Evolutionary conservation across 2,888 invertebrate species (phyloP), one percentile per base, ranked within the genome.

Genomic region (Chorisops tibialis): DNA sequence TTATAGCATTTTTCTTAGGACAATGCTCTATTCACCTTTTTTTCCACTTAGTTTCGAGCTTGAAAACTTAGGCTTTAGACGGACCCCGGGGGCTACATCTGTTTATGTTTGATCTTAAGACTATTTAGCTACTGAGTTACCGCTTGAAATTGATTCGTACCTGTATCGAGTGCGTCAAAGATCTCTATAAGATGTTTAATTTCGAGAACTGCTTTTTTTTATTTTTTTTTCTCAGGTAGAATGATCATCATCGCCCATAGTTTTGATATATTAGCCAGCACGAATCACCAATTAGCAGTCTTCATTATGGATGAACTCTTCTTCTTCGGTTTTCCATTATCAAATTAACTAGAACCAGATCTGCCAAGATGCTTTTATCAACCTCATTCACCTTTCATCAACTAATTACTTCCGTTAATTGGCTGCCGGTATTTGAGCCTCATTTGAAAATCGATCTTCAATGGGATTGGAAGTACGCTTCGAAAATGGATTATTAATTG

Each of bases 321-420:
- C n/a, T n/a, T n/a, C n/a, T n/a, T n/a, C n/a, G n/a, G n/a, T n/a
- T n/a, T n/a, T 30, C 21, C 14, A 30, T 35, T 50, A 50, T 50
- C 49, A 30, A 24, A 50, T 30, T 30, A 50, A 30, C 30, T 16
- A 14, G 14, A 6, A 16, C 14, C 19, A 9, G 14, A 50, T 50
- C 30, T 50, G 35, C 24, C 49, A 35, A 7, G 39, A 30, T 22
- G 19, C 9, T 16, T 45, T 45, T 56, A 43, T 30, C 45, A 45
- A 18, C 12, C 11, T 56, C 56, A 56, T 45, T 56, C 56, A 45
- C 56, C 56, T 56, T 56, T 56, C 56, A 56, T 56, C 56, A 16
- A 24, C 56, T 56, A 56, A 56, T 56, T 56, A 56, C 45, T 56
- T 56, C 56, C 56, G 56, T 56, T 56, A 56, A 56, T 45, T 56